Percentiles rank a stretch among this genome's conserved stretches.
These are phyloP conservation scores for Anguilla megastoma DNA, from an alignment of 2,797 vertebrate genomes.

Conservation along the genomic window DNA sequence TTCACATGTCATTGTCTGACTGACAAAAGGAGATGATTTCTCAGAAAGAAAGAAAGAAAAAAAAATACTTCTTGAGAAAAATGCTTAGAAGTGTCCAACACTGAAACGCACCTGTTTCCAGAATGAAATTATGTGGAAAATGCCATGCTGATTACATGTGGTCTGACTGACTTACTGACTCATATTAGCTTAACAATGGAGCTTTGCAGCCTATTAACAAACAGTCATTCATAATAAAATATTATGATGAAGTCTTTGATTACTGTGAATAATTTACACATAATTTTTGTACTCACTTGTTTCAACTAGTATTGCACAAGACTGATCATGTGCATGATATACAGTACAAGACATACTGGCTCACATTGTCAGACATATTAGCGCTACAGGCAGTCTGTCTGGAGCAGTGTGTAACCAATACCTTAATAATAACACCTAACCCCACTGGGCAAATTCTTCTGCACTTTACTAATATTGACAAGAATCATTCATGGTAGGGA, in stretches of 20 bases:
- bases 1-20: constrained; percentile 2
- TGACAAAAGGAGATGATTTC: neutral
- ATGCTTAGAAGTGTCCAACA: neutral
- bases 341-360: neutral
- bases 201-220: neutral
- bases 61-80: constrained; percentile 4
- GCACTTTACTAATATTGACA: neutral
- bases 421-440: neutral
- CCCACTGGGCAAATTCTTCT: constrained; percentile 6
- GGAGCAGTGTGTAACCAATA: constrained; percentile 3
- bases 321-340: neutral
- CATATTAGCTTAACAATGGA: neutral
- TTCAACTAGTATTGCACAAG: neutral
- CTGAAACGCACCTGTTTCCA: neutral
- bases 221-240: neutral
- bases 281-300: neutral
- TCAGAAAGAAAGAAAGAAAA: constrained; percentile 5
- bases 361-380: constrained; percentile 1
- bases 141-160: neutral
- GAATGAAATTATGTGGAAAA: neutral
- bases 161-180: neutral
- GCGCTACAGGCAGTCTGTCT: neutral
- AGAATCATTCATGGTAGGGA: neutral
- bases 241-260: neutral
- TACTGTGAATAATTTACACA: neutral